These are phyloP conservation scores for Origma solitaria DNA, from an alignment of 2,113 vertebrate species.

Conservation along the genomic window DNA sequence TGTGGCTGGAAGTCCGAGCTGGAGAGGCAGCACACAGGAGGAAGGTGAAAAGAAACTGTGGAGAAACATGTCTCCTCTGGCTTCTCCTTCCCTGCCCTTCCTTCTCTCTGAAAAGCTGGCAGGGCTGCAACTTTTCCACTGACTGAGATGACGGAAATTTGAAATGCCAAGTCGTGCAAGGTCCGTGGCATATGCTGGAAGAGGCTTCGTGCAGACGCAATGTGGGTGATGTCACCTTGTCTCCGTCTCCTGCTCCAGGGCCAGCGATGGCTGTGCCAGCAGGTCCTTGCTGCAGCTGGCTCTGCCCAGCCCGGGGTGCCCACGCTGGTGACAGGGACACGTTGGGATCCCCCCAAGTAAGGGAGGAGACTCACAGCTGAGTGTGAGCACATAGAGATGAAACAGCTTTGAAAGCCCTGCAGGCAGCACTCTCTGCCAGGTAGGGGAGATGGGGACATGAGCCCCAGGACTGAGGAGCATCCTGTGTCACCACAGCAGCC, in stretches of 20 bases:
- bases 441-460: neutral
- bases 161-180: neutral
- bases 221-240: neutral
- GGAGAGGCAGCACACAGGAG: rapidly evolving
- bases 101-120: neutral
- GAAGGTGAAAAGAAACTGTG: neutral
- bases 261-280: neutral
- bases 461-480: rapidly evolving
- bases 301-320: neutral
- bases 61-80: rapidly evolving
- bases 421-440: neutral
- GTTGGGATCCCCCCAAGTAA: rapidly evolving
- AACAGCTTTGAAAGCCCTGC: neutral
- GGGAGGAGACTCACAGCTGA: neutral
- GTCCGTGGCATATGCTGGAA: neutral
- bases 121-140: neutral
- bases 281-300: rapidly evolving
- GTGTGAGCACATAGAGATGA: rapidly evolving
- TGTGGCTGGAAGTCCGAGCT: neutral
- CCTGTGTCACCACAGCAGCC: neutral
- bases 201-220: neutral
- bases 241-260: rapidly evolving
- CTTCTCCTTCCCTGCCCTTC: neutral
- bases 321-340: rapidly evolving
- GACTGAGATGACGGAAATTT: neutral